Evolutionary conservation across 1,140 invertebrate genomes (phyloP).

Genomic region (Heliconius hewitsoni): DNA sequence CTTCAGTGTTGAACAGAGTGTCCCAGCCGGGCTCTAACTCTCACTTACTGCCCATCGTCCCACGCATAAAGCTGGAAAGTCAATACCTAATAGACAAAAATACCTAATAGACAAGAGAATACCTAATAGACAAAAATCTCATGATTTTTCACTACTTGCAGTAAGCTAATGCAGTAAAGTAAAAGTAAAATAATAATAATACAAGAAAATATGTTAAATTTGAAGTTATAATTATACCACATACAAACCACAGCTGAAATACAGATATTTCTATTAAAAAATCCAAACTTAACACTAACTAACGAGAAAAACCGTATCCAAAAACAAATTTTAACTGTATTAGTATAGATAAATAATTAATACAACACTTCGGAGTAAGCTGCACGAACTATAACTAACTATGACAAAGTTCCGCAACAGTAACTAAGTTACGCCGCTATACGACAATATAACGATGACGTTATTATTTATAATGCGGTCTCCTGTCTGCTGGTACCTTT

Average conservation of each 20-base stretch:
- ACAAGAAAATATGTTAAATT: neutral
- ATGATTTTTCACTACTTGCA: too few relatives aligned
- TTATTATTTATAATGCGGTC: conserved; percentile 39
- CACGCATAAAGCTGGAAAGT: too few relatives aligned
- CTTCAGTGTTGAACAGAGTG: too few relatives aligned
- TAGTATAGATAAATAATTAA: conserved; percentile 45
- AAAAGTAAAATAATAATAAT: too few relatives aligned
- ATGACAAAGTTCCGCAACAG: conserved; percentile 38
- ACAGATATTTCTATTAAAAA: neutral
- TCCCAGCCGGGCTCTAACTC: too few relatives aligned
- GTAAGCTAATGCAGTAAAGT: too few relatives aligned
- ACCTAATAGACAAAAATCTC: too few relatives aligned
- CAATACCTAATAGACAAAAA: too few relatives aligned
- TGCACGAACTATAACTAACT: conserved; percentile 42
- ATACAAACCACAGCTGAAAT: too few relatives aligned
- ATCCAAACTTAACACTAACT: neutral
- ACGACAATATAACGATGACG: conserved; percentile 41
- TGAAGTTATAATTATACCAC: too few relatives aligned
- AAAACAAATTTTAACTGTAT: conserved; percentile 27
- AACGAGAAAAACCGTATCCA: conserved; percentile 4
- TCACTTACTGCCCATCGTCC: too few relatives aligned
- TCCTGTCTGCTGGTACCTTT: conserved; percentile 31
- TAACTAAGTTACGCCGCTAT: conserved; percentile 36
- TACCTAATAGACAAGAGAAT: too few relatives aligned
- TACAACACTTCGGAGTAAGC: conserved; percentile 36